Evolutionary conservation across 1,140 invertebrate genomes (phyloP), one percentile per base, ranked within the genome.

Genomic region (Lepidostoma basale): DNA sequence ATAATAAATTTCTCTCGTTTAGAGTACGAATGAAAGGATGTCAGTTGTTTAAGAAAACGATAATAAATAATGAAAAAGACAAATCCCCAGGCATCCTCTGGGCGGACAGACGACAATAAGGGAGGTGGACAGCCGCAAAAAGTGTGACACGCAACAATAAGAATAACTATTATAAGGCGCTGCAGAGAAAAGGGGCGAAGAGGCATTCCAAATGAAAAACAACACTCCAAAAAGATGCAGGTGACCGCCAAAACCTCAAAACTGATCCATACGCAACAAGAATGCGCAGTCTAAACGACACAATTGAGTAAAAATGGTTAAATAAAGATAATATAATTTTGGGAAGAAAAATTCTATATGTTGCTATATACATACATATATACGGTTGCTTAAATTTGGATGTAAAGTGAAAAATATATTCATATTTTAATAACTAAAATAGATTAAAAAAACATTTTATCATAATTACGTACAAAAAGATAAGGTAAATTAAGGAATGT

Each of bases 31-130:
- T 56, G 52, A 28, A 56, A 18, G 52, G 52, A 56, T 30, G 52
- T 56, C 52, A 16, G 28, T 0, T 30, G 18, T 45, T 12, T 18
- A 12, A 59, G 9, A 18, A 36, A 14, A 23, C 26, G 28, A 30
- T 20, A n/a, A 63, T 63, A 63, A 63, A 63, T 63, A 47, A 47
- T 28, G 18, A 42, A 9, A 9, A 10, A 62, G 59, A 44, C 36
- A 42, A 47, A 63, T 47, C 44, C 16, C 12, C 33, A 44, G 12
- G 22, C 42, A 49, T 47, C 26, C n/a, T 10, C 39, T 23, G 44
- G 60, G 60, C 60, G 60, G 60, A 63, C 42, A 63, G 18, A n/a
- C 45, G 16, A 62, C 58, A 62, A 62, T 33, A 49, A 2, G 45
- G 44, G 33, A 45, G 60, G 60, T 18, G 60, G 60, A 18, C 44